Conservation (phyloP, 2,113 vertebrate genomes). For the Bothrops jararaca region DNA sequence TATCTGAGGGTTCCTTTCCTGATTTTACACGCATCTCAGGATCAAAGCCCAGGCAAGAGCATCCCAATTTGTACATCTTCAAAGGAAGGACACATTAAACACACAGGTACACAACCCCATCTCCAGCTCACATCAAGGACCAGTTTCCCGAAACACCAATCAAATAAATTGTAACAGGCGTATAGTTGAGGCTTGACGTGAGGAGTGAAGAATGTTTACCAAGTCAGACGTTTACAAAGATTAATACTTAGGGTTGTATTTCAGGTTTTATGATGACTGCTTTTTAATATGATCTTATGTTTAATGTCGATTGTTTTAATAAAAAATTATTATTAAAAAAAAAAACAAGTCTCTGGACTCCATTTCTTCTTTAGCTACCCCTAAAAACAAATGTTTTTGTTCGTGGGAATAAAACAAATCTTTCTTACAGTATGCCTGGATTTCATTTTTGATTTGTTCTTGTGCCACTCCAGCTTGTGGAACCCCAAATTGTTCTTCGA, state of each 20-base stretch:
- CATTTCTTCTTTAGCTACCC: neutral
- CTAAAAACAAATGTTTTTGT: neutral
- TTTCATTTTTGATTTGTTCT: neutral
- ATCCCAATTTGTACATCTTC: neutral
- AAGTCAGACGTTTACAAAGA: too few species aligned
- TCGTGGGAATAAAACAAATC: neutral
- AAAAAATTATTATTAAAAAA: too few species aligned
- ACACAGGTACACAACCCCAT: neutral
- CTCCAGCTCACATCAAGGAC: neutral
- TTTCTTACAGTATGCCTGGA: neutral
- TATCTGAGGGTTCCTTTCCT: neutral
- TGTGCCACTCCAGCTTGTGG: neutral
- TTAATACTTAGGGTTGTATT: too few species aligned
- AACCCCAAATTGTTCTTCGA: neutral
- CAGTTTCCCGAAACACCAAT: too few species aligned
- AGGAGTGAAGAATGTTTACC: too few species aligned
- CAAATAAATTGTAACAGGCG: too few species aligned
- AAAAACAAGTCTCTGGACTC: neutral
- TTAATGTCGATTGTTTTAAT: too few species aligned
- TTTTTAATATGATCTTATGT: too few species aligned
- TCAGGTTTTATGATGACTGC: too few species aligned
- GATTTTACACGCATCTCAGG: neutral
- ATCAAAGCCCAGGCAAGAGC: neutral
- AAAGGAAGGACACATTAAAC: neutral
- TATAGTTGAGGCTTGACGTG: too few species aligned